Percentiles rank a stretch among this genome's conserved stretches.
Conservation (phyloP, 2,113 vertebrate species). For the Coptodon rendalli region DNA sequence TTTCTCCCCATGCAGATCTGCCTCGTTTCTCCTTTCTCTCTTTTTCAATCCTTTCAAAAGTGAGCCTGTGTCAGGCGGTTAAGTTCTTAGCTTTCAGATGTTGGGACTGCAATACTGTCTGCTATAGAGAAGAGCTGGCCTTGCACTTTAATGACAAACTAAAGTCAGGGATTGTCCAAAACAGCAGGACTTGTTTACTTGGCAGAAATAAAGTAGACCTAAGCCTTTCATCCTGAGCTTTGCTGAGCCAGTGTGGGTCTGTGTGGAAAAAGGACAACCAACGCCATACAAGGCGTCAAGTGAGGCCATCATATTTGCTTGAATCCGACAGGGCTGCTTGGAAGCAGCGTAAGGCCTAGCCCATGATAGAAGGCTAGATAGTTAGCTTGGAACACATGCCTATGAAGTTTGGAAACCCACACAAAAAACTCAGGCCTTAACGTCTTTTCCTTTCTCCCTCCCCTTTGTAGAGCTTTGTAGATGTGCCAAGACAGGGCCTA, state of each 20-base stretch:
- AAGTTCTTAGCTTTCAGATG: not conserved
- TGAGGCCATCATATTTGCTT: slow-evolving; percentile 19
- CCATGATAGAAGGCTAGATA: slow-evolving; percentile 2
- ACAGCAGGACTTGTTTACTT: slow-evolving; percentile 64
- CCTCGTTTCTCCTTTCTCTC: not conserved
- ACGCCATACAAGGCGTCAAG: slow-evolving; percentile 48
- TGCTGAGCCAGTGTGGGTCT: slow-evolving; percentile 9
- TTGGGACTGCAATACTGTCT: slow-evolving; percentile 1
- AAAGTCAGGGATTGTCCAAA: slow-evolving; percentile 41
- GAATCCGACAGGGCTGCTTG: slow-evolving; percentile 8
- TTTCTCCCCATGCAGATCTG: not conserved
- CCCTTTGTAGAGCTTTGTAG: slow-evolving; percentile 58
- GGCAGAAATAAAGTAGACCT: slow-evolving; percentile 50
- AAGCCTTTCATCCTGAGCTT: slow-evolving; percentile 58
- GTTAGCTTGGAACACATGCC: slow-evolving; percentile 42
- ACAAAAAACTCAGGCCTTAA: slow-evolving; percentile 60
- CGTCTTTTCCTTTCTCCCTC: slow-evolving; percentile 52
- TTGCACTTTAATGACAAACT: slow-evolving; percentile 61
- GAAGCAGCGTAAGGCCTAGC: not conserved
- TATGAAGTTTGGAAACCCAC: slow-evolving; percentile 27
- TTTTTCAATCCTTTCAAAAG: slow-evolving; percentile 1
- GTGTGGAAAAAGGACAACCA: slow-evolving; percentile 23
- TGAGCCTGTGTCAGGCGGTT: not conserved
- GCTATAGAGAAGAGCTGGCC: slow-evolving; percentile 26
- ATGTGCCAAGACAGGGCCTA: slow-evolving; percentile 53